Evolutionary conservation across 2,113 vertebrate species (phyloP).

Genomic region (Chionomys nivalis): DNA sequence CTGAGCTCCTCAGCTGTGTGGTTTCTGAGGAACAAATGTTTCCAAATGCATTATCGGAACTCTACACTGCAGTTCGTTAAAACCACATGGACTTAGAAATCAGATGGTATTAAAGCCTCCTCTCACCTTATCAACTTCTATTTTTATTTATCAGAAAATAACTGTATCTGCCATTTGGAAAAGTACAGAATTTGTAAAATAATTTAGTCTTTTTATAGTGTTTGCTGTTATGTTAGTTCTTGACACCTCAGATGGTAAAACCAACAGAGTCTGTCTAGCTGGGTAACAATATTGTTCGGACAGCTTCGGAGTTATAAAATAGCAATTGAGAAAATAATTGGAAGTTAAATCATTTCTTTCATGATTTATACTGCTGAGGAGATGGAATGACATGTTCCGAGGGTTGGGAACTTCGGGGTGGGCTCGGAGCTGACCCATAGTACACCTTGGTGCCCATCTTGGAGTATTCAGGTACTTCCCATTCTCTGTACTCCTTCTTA

Average conservation of each 20-base stretch:
- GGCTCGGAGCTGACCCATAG: neutral
- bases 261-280: neutral
- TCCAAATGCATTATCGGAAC: neutral
- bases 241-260: constrained; percentile 23
- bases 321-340: constrained; percentile 1
- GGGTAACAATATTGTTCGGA: neutral
- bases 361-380: constrained; percentile 35
- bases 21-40: neutral
- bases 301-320: constrained; percentile 15
- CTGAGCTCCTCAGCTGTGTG: neutral
- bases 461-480: neutral
- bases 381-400: neutral
- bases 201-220: neutral
- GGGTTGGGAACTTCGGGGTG: neutral
- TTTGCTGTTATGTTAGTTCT: constrained; percentile 23
- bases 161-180: neutral
- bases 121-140: neutral
- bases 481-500: neutral
- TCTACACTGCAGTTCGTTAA: neutral
- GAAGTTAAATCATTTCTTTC: constrained; percentile 33
- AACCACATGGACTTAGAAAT: neutral
- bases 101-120: neutral
- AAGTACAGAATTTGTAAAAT: constrained; percentile 19
- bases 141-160: constrained; percentile 41
- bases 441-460: neutral